A percentile compares a stretch with the other conserved stretches of the same genome.
These are phyloP conservation scores for Ephydatia muelleri DNA, from an alignment of 37 sponge, comb jelly and placozoan species.

Conservation along the genomic window DNA sequence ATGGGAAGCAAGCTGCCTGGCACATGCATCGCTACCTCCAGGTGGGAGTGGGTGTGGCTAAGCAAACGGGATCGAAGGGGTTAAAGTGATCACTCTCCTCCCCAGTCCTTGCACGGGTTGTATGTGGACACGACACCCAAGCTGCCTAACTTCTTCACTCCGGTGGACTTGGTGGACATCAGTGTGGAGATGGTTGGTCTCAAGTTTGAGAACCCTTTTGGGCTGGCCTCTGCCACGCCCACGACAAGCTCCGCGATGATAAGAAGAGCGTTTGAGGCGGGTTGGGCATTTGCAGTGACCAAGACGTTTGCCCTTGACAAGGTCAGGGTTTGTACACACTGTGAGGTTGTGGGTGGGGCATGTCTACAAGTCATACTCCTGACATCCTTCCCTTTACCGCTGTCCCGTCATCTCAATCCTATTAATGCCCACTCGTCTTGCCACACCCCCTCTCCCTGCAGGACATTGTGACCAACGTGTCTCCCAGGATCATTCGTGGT, in stretches of 20 bases:
- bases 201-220: constrained; percentile 93
- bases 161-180: constrained; percentile 86
- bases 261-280: constrained; percentile 86
- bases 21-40: constrained; percentile 87
- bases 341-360: constrained; percentile 9
- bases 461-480: constrained; percentile 94
- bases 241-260: constrained; percentile 95
- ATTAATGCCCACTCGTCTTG: neutral
- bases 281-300: constrained; percentile 95
- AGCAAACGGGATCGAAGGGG: neutral
- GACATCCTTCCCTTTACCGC: constrained; percentile 6
- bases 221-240: constrained; percentile 95
- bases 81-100: neutral
- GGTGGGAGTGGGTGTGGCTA: constrained; percentile 15
- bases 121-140: constrained; percentile 67
- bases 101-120: constrained; percentile 90
- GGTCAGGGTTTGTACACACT: constrained; percentile 18
- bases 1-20: constrained; percentile 97
- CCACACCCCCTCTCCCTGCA: neutral
- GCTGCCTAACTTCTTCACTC: constrained; percentile 93
- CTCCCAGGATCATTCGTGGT: constrained; percentile 92
- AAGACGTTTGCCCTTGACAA: constrained; percentile 92
- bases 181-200: constrained; percentile 83
- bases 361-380: neutral
- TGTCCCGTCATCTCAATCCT: constrained; percentile 12